Evolutionary conservation across 2,888 invertebrate species (phyloP), one percentile per base, ranked within the genome.

Genomic region (Scaptomyza cyrtandrae): DNA sequence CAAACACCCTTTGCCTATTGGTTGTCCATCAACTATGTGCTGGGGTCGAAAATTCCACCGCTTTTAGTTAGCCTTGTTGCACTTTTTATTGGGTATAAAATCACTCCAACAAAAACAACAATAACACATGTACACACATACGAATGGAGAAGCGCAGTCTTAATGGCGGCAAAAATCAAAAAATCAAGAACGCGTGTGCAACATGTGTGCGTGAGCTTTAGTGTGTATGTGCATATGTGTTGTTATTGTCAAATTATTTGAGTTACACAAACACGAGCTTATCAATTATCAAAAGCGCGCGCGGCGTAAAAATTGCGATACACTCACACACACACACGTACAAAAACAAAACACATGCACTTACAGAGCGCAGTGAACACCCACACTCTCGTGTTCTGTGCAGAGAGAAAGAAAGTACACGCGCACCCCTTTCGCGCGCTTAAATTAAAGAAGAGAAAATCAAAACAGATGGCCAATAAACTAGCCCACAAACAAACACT

Each of bases 341-440:
- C 46, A 55, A 19, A 16, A 45, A 44, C 41, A 16, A 41, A 35
- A 31, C 29, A 60, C 39, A 10, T n/a, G 35, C 41, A 35, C 10
- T 24, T 35, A 41, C 16, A 16, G 16, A 16, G 41, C 41, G 27
- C 19, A 19, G 19, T 48, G 31, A 39, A 44, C 75, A 63, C 66
- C 64, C 79, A 79, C 71, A 76, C 79, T 35, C 10, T 55, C 5
- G 19, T 46, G 10, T 64, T 31, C 33, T 49, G 31, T 24, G 39
- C 57, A 24, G 74, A 71, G 64, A 68, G 71, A 75, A 86, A 86
- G 81, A 86, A 83, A 88, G 88, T 86, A 84, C 89, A 88, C 83
- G 84, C 84, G 83, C 88, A 83, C 86, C 88, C 88, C 83, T 88
- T 83, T 83, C 71, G 83, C 83, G 83, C 83, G 83, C 89, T 88